These are phyloP conservation scores for Mugil cephalus DNA, from an alignment of 2,113 vertebrate species.

Conservation along the genomic window DNA sequence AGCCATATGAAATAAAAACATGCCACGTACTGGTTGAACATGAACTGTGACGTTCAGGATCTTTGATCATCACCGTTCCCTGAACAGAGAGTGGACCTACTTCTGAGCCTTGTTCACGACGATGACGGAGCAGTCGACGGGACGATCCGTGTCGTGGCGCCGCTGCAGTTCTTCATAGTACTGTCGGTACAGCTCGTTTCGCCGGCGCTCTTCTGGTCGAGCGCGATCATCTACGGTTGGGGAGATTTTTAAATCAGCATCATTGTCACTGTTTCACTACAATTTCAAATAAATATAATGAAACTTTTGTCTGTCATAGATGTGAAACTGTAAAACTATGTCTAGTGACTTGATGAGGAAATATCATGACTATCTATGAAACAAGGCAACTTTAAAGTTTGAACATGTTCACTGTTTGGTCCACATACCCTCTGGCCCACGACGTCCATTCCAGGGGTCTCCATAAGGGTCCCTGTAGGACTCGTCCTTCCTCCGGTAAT, in stretches of 20 bases:
- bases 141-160: slow-evolving; percentile 92
- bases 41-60: neutral
- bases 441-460: slow-evolving; percentile 89
- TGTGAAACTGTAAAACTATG: too few species aligned
- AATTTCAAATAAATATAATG: neutral
- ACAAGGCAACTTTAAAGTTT: too few species aligned
- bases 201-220: slow-evolving; percentile 91
- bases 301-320: too few species aligned
- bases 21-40: neutral
- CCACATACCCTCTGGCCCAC: slow-evolving; percentile 86
- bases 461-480: slow-evolving; percentile 88
- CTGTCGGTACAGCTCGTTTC: slow-evolving; percentile 95
- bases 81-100: slow-evolving; percentile 81
- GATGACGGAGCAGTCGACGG: slow-evolving; percentile 97
- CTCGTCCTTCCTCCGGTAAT: slow-evolving; percentile 91
- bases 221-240: slow-evolving; percentile 82
- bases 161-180: slow-evolving; percentile 98
- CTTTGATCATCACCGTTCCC: neutral
- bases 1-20: slow-evolving; percentile 61
- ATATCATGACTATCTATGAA: too few species aligned
- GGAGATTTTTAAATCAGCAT: neutral
- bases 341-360: too few species aligned
- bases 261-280: neutral
- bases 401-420: too few species aligned
- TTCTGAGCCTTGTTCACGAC: slow-evolving; percentile 98